A percentile compares a stretch with the other conserved stretches of the same genome.
Conservation (phyloP, 2,888 invertebrate genomes). For the Leptopterna dolabrata region DNA sequence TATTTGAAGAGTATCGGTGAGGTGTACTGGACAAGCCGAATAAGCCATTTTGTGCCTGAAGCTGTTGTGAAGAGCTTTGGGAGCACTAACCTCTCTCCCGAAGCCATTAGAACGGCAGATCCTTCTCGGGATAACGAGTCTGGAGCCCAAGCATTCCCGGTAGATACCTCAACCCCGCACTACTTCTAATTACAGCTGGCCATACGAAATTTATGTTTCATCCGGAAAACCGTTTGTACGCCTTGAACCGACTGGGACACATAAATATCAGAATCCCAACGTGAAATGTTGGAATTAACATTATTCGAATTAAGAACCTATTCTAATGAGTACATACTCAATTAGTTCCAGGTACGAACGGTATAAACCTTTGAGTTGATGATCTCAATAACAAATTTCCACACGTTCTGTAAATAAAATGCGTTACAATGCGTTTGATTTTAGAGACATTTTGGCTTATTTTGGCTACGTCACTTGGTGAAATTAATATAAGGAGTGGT, state of each 20-base stretch:
- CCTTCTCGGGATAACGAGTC: constrained; percentile 19
- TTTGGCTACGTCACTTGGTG: too few relatives aligned
- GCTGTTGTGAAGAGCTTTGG: constrained; percentile 15
- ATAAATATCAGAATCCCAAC: background rate
- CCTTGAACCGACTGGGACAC: background rate
- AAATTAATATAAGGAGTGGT: too few relatives aligned
- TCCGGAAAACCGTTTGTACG: background rate
- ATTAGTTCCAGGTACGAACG: background rate
- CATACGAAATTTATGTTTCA: background rate
- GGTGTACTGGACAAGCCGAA: background rate
- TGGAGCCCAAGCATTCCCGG: background rate
- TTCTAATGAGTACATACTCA: background rate
- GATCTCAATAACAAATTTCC: too few relatives aligned
- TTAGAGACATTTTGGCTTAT: too few relatives aligned
- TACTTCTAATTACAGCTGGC: background rate
- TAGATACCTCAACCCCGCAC: background rate
- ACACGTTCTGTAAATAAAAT: too few relatives aligned
- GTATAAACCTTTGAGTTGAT: too few relatives aligned
- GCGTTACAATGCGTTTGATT: too few relatives aligned
- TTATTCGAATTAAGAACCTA: background rate
- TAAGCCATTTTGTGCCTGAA: background rate
- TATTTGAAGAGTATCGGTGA: background rate
- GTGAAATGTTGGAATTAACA: background rate
- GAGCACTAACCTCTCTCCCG: constrained; percentile 5
- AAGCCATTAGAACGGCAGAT: constrained; percentile 12